These are phyloP conservation scores for Lordiphosa mommai DNA, from an alignment of 1,140 invertebrate species.

Conservation along the genomic window DNA sequence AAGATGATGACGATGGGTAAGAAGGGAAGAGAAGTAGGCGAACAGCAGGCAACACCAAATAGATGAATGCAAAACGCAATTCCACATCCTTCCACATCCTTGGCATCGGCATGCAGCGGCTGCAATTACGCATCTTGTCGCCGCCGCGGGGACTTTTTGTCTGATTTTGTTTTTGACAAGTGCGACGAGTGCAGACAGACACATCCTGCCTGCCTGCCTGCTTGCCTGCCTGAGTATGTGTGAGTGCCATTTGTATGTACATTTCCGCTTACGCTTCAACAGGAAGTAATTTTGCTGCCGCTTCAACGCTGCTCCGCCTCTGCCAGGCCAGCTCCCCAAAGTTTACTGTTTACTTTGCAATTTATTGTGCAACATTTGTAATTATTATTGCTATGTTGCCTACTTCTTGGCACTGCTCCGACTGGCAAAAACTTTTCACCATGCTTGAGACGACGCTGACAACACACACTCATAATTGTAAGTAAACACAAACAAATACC, in stretches of 20 bases:
- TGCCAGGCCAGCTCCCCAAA: conserved; percentile 21
- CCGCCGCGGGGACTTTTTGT: conserved; percentile 62
- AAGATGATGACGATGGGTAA: background rate
- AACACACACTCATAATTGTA: conserved; percentile 76
- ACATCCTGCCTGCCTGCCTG: conserved; percentile 40
- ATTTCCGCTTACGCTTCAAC: conserved; percentile 72
- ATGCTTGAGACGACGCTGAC: conserved; percentile 24
- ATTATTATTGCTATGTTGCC: conserved; percentile 75
- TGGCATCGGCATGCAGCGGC: conserved; percentile 41
- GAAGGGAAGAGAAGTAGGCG: conserved; percentile 7
- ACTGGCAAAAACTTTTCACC: conserved; percentile 17
- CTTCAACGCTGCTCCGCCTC: conserved; percentile 12
- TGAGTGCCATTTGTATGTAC: conserved; percentile 67
- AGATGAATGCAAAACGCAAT: background rate
- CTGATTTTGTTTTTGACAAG: conserved; percentile 76
- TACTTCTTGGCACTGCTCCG: conserved; percentile 16
- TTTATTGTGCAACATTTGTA: conserved; percentile 79
- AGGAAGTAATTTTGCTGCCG: conserved; percentile 71
- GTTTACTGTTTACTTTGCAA: conserved; percentile 69
- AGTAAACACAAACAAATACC: conserved; percentile 61
- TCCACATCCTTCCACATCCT: conserved; percentile 37
- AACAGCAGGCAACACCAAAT: conserved; percentile 14
- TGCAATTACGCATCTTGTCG: conserved; percentile 74
- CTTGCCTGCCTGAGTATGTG: conserved; percentile 33
- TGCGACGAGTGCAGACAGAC: conserved; percentile 30